Conservation (phyloP, 2,797 vertebrate species). For the Pseudomugil tenellus region DNA sequence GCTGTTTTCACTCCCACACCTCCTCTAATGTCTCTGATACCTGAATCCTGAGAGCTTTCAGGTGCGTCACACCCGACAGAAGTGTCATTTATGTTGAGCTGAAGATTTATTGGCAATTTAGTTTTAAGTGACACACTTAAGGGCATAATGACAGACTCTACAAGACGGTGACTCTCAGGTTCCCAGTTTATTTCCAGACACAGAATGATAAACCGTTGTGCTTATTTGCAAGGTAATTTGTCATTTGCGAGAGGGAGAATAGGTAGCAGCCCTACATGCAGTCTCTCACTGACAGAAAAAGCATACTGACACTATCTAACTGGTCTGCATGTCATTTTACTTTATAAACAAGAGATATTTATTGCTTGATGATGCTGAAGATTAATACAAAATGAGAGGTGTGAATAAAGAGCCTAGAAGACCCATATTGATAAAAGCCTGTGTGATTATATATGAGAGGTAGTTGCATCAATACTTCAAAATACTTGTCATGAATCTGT, state of each 20-base stretch:
- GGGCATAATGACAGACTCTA: slow-evolving; percentile 53
- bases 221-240: slow-evolving; percentile 44
- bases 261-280: slow-evolving; percentile 3
- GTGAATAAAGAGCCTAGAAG: slow-evolving; percentile 3
- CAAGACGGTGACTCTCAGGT: slow-evolving; percentile 58
- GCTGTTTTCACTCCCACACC: slow-evolving; percentile 54
- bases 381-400: slow-evolving; percentile 73
- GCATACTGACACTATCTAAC: slow-evolving; percentile 2
- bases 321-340: slow-evolving; percentile 14
- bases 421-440: slow-evolving; percentile 18
- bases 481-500: slow-evolving; percentile 22
- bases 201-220: slow-evolving; percentile 41
- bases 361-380: slow-evolving; percentile 68
- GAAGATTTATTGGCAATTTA: slow-evolving; percentile 74
- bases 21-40: slow-evolving; percentile 53
- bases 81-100: slow-evolving; percentile 56
- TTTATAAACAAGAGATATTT: slow-evolving; percentile 31
- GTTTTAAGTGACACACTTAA: slow-evolving; percentile 67
- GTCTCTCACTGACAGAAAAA: slow-evolving; percentile 4
- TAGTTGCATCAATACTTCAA: slow-evolving; percentile 15
- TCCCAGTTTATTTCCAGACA: slow-evolving; percentile 51
- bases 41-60: slow-evolving; percentile 60
- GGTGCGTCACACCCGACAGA: slow-evolving; percentile 47
- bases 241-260: slow-evolving; percentile 31
- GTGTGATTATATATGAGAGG: slow-evolving; percentile 4